Conservation (phyloP, 2,888 invertebrate genomes). For the Parasteatoda lunata region DNA sequence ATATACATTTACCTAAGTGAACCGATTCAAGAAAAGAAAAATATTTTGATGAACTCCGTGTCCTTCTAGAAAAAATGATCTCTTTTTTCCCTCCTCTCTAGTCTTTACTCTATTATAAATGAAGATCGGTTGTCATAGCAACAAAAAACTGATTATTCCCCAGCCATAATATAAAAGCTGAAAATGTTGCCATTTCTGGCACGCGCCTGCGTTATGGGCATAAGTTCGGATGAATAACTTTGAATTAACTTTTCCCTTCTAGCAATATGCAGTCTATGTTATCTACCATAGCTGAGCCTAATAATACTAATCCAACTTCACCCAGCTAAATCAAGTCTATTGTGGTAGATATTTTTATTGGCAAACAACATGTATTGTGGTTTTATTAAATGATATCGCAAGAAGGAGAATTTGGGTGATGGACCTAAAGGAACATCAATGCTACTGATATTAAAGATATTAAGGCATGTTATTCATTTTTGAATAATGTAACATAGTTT, state of each 20-base stretch:
- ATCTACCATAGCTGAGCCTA: slow-evolving; percentile 36
- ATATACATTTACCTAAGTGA: too few relatives aligned
- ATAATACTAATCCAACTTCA: slow-evolving; percentile 61
- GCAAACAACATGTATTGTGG: slow-evolving; percentile 18
- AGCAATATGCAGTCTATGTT: slow-evolving; percentile 39
- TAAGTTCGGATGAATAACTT: slow-evolving; percentile 53
- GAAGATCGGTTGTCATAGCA: slow-evolving; percentile 25
- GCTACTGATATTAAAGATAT: slow-evolving; percentile 19
- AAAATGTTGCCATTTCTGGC: slow-evolving; percentile 59
- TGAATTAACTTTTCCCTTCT: slow-evolving; percentile 60
- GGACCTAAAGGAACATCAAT: slow-evolving; percentile 14
- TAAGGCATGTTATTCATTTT: slow-evolving; percentile 1
- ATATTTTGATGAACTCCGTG: not conserved
- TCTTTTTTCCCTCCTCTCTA: not conserved
- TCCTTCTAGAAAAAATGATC: slow-evolving; percentile 26
- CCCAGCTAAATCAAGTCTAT: slow-evolving; percentile 18
- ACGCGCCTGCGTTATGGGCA: slow-evolving; percentile 40
- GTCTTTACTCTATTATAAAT: slow-evolving; percentile 26
- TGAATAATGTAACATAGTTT: too few relatives aligned
- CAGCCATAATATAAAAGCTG: slow-evolving; percentile 21
- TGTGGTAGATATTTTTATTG: slow-evolving; percentile 53
- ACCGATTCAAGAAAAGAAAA: too few relatives aligned
- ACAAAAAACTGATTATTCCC: slow-evolving; percentile 17
- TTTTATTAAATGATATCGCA: not conserved
- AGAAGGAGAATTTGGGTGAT: slow-evolving; percentile 1